Evolutionary conservation across 2,888 invertebrate species (phyloP), one percentile per base, ranked within the genome.

Genomic region (Escarpia spicata): DNA sequence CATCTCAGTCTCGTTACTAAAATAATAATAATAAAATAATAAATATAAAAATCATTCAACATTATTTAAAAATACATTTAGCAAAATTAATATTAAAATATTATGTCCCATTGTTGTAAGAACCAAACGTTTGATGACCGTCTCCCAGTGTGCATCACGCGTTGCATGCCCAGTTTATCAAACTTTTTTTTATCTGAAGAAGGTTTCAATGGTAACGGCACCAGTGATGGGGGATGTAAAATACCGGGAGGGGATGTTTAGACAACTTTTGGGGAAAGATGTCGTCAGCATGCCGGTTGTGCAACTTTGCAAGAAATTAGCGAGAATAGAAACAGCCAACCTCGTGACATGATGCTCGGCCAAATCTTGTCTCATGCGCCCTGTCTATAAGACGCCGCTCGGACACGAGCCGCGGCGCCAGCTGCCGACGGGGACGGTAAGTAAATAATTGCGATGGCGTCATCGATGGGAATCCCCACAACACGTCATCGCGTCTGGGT

Each of bases 381-480:
- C 26, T 19, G 26, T 75, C 75, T 26, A 26, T 15, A 75, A 75
- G 75, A 75, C 75, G 26, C 75, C 75, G 26, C 75, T 6, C 75
- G 26, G 75, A 75, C 75, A 26, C 75, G 75, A n/a, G 75, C 75
- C 26, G 75, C 75, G 75, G 75, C 75, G 75, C 75, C 75, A 75
- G 75, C 75, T 75, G 26, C 75, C 75, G 75, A 75, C 75, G n/a
- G 19, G 75, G 75, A 75, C 75, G 75, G 75, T 75, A 75, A 75
- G 75, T 75, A 75, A 75, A 75, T 75, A 75, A 75, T 75, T 75
- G 75, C 75, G 75, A 26, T 75, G 75, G 26, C 75, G 75, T 75
- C 75, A 75, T 26, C 75, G 75, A 19, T n/a, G 75, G 75, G 75
- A 75, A n/a, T 75, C 75, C 75, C 75, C 19, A n/a, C 19, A 75